A percentile compares a stretch with the other conserved stretches of the same genome.
Conservation (phyloP, 2,888 invertebrate species). For the Pecten maximus region DNA sequence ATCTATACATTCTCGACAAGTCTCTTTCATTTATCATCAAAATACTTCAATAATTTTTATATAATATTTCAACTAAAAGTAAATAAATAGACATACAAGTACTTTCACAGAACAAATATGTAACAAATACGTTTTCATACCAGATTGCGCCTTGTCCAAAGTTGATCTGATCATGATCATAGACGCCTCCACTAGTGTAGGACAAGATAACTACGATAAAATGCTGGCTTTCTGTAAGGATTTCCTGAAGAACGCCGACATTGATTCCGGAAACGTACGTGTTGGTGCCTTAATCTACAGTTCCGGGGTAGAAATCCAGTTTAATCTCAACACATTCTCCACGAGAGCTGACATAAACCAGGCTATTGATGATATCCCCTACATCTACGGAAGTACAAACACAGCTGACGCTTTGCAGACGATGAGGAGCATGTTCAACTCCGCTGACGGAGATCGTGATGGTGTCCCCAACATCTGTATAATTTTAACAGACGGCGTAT, state of each 20-base stretch:
- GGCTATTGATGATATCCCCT: conserved; percentile 70
- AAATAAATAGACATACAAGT: no score
- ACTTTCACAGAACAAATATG: no score
- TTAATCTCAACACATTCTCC: conserved; percentile 65
- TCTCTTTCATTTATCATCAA: no score
- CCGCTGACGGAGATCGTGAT: conserved; percentile 72
- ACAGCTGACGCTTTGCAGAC: conserved; percentile 69
- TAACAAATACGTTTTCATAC: not conserved
- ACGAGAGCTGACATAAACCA: conserved; percentile 61
- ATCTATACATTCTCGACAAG: no score
- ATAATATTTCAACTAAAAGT: no score
- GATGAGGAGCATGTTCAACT: conserved; percentile 73
- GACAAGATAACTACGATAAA: conserved; percentile 74
- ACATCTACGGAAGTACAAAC: conserved; percentile 75
- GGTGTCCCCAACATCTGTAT: conserved; percentile 67
- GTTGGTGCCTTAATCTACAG: conserved; percentile 59
- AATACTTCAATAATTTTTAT: no score
- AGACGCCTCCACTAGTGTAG: conserved; percentile 78
- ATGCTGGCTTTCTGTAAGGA: conserved; percentile 73
- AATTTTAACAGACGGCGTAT: conserved; percentile 75
- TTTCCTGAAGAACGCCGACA: conserved; percentile 69
- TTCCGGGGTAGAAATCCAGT: conserved; percentile 61
- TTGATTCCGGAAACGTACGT: conserved; percentile 60
- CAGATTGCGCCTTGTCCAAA: conserved; percentile 68
- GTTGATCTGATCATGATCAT: conserved; percentile 77